Percentiles rank a stretch among this genome's conserved stretches.
These are phyloP conservation scores for Alectoris magna DNA, from an alignment of 2,797 vertebrate species.

Conservation along the genomic window DNA sequence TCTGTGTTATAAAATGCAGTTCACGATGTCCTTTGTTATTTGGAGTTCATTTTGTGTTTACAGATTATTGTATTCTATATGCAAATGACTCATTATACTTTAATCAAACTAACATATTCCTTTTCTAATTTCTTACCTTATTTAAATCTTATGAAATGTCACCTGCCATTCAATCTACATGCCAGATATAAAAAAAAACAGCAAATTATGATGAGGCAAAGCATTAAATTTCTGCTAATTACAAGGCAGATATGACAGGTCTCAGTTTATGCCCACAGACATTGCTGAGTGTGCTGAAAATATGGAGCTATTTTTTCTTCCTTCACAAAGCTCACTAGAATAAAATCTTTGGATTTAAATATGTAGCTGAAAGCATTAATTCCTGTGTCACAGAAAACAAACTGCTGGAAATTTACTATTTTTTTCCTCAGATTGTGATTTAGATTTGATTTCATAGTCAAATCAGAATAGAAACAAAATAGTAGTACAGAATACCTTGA, in stretches of 20 bases:
- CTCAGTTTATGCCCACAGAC: constrained; percentile 56
- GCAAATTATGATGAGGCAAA: constrained; percentile 65
- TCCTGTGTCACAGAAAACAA: neutral
- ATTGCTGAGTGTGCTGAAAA: constrained; percentile 60
- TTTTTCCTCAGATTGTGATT: neutral
- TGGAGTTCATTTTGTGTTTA: constrained; percentile 74
- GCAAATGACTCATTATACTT: constrained; percentile 78
- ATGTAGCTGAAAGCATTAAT: constrained; percentile 16
- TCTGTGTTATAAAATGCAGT: neutral
- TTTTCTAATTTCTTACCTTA: constrained; percentile 46
- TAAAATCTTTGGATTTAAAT: constrained; percentile 49
- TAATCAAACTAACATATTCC: too few species aligned
- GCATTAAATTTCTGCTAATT: constrained; percentile 76
- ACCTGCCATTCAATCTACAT: constrained; percentile 81
- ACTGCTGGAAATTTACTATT: neutral
- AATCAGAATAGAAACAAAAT: neutral
- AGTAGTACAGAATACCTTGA: constrained; percentile 24
- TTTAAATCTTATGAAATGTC: constrained; percentile 80
- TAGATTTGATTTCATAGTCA: neutral
- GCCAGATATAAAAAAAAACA: constrained; percentile 68
- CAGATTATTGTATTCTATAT: constrained; percentile 76
- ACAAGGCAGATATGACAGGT: constrained; percentile 65
- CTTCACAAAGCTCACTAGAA: constrained; percentile 46
- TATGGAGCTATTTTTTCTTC: neutral
- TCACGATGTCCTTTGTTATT: constrained; percentile 48